phyloP scores from a whole-genome alignment of 2,113 vertebrate species.

The Platichthys stellatus region DNA sequence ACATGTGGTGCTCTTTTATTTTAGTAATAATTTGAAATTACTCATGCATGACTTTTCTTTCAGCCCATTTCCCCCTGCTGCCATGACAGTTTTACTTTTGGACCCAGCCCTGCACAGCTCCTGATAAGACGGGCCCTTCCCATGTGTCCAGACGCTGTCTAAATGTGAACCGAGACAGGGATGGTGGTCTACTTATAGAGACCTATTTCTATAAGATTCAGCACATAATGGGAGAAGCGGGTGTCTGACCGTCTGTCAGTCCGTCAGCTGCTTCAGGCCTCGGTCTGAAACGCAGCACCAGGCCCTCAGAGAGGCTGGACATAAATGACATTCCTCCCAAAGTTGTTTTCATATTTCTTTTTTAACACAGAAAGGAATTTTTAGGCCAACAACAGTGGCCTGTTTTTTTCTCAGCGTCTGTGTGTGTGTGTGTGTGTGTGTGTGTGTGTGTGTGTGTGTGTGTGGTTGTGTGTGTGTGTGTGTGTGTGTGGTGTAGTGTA shows the following conservation, averaged over 20 bases:
- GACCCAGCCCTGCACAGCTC: background rate
- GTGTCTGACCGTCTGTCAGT: constrained; percentile 52
- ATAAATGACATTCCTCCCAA: constrained; percentile 80
- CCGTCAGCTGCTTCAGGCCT: constrained; percentile 73
- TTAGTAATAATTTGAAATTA: background rate
- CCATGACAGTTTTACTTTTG: constrained; percentile 4
- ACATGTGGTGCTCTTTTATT: background rate
- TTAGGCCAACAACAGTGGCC: constrained; percentile 70
- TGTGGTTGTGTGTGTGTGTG: background rate
- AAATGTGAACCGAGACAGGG: constrained; percentile 72
- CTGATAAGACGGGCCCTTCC: constrained; percentile 15
- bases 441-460: background rate
- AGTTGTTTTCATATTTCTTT: constrained; percentile 79
- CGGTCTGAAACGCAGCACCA: constrained; percentile 53
- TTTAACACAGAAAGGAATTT: constrained; percentile 80
- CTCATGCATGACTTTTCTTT: background rate
- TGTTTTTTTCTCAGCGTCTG: constrained; percentile 3
- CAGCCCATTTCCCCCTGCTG: background rate
- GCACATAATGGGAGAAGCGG: constrained; percentile 70
- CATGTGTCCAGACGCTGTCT: constrained; percentile 66
- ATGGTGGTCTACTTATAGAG: constrained; percentile 78
- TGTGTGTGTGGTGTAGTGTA: background rate
- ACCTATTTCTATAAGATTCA: constrained; percentile 81
- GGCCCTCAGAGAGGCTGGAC: constrained; percentile 54
- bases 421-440: background rate